Base-by-base conservation (phyloP, 2,888 invertebrate genomes). In the Ganaspis brasiliensis region DNA sequence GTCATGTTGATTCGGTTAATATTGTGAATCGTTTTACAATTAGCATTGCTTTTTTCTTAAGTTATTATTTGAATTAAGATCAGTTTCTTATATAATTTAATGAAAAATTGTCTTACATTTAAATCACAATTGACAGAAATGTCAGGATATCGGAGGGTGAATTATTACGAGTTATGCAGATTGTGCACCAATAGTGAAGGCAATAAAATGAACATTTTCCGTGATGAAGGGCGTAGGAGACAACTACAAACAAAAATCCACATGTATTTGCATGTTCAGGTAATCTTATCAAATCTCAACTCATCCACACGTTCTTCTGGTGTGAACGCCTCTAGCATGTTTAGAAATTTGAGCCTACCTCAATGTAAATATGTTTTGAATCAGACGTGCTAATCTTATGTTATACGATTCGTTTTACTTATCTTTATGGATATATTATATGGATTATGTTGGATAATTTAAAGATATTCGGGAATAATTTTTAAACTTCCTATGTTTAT, bases 111-210 rank as follows among this genome's bases (percentile, higher is more conserved):
- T 45, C 8, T 2, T 24, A n/a, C 3, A 8, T 16, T 31, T 67
- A 67, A 26, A 59, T 87, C 84, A 83, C 85, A 86, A 82, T 83
- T 84, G 85, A 83, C 86, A 82, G 88, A 83, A 76, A 95, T 95
- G 95, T 93, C 95, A 82, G 95, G 94, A 87, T 95, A 95, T 90
- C 94, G 94, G 85, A 93, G 94, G 86, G 95, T 95, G 52, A 95
- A 94, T 91, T 95, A 94, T 89, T 95, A 94, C 89, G 95, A 95
- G 91, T 91, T 95, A 85, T 95, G 95, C 88, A 93, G 95, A 84
- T 91, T 95, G 80, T 95, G 95, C 89, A 95, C 95, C 21, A 94
- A 94, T 81, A 95, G 94, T 86, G 94, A 94, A 86, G 94, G 94
- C 77, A 93, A 93, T 82, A 95, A 94, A 90, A 93, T 94, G 82